These are phyloP conservation scores for Actias luna DNA, from an alignment of 2,888 invertebrate species.

Conservation along the genomic window DNA sequence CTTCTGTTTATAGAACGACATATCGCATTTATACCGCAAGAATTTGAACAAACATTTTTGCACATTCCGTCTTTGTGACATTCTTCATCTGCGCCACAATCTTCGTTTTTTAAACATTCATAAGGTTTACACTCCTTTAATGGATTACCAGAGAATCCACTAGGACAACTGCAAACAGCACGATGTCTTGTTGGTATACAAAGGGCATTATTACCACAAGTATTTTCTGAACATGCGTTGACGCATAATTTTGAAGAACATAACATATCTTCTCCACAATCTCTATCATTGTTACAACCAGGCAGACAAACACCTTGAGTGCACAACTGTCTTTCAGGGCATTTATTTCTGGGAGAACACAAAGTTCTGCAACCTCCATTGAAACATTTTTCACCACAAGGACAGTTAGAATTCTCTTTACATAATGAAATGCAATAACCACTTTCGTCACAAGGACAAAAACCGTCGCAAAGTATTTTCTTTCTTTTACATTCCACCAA, in stretches of 20 bases:
- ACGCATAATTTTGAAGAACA: slow-evolving; percentile 86
- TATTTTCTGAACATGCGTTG: slow-evolving; percentile 85
- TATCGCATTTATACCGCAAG: slow-evolving; percentile 92
- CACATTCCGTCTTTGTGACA: slow-evolving; percentile 87
- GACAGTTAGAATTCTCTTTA: slow-evolving; percentile 84
- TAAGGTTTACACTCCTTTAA: slow-evolving; percentile 87
- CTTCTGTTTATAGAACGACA: slow-evolving; percentile 89
- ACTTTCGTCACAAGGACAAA: slow-evolving; percentile 90
- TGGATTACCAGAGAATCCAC: slow-evolving; percentile 92
- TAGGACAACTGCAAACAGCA: slow-evolving; percentile 92
- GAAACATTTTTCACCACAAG: slow-evolving; percentile 91
- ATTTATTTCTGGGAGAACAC: slow-evolving; percentile 86
- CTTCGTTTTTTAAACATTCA: slow-evolving; percentile 88
- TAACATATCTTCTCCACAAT: slow-evolving; percentile 89
- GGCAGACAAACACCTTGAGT: slow-evolving; percentile 86
- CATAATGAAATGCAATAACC: slow-evolving; percentile 91
- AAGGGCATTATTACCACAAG: slow-evolving; percentile 91
- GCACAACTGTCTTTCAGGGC: slow-evolving; percentile 90
- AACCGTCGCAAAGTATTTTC: slow-evolving; percentile 86
- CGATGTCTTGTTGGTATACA: slow-evolving; percentile 91
- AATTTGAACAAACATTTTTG: slow-evolving; percentile 90
- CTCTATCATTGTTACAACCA: slow-evolving; percentile 90
- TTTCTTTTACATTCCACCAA: slow-evolving; percentile 88
- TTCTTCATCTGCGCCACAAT: slow-evolving; percentile 89
- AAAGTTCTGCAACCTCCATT: slow-evolving; percentile 87